Evolutionary conservation across 2,113 vertebrate species (phyloP).

Genomic region (Indri indri): DNA sequence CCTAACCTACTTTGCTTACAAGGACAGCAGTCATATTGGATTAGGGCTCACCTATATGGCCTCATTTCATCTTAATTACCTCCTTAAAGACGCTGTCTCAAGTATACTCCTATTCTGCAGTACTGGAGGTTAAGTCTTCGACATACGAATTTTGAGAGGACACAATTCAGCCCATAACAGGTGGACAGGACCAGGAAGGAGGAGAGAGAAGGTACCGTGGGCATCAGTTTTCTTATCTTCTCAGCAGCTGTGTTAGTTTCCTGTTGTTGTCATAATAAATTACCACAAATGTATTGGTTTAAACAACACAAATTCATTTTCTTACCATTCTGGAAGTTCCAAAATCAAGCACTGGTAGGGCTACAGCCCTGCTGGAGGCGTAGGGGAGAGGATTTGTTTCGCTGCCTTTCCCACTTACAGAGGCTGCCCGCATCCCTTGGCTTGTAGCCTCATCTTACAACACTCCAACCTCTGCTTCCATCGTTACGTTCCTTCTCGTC

Average conservation of each 20-base stretch:
- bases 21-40: not conserved
- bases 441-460: fast-evolving
- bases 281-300: not conserved
- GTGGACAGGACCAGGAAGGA: not conserved
- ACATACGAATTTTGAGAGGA: not conserved
- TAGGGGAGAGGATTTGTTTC: too few relatives aligned
- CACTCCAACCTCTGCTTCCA: not conserved
- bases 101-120: not conserved
- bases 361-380: not conserved
- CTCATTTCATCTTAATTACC: not conserved
- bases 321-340: not conserved
- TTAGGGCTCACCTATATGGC: too few relatives aligned
- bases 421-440: not conserved
- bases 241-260: not conserved
- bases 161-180: not conserved
- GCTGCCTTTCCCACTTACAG: not conserved
- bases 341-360: not conserved
- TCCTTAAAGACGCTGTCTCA: not conserved
- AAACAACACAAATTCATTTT: not conserved
- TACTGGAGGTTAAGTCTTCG: not conserved
- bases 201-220: too few relatives aligned
- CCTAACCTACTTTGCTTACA: not conserved
- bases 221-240: not conserved
- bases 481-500: not conserved
- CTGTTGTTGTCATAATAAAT: not conserved